A percentile compares a stretch with the other conserved stretches of the same genome.
Conservation (phyloP, 2,888 invertebrate genomes). For the Drosophila seclusa region DNA sequence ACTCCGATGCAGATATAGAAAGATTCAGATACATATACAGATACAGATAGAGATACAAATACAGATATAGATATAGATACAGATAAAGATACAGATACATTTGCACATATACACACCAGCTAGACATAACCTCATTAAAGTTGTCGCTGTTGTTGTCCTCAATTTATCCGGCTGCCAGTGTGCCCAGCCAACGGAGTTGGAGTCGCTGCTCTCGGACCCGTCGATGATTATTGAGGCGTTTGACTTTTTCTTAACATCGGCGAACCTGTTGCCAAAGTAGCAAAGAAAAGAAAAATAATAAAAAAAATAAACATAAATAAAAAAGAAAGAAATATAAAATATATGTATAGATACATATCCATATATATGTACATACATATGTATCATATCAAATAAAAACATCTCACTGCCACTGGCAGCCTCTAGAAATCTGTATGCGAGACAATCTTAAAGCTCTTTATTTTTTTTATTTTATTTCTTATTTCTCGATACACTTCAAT, state of each 20-base stretch:
- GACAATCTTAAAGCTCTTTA: constrained; percentile 43
- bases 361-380: constrained; percentile 15
- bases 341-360: constrained; percentile 12
- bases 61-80: not conserved
- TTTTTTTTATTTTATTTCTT: constrained; percentile 3
- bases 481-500: constrained; percentile 42
- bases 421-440: constrained; percentile 65
- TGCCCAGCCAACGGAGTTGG: constrained; percentile 24
- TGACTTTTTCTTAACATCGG: constrained; percentile 65
- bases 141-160: constrained; percentile 77
- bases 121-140: constrained; percentile 77
- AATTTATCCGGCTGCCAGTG: constrained; percentile 65
- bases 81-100: constrained; percentile 13
- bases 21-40: not conserved
- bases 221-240: constrained; percentile 76
- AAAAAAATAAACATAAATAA: constrained; percentile 41
- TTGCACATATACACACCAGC: constrained; percentile 42
- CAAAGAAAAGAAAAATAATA: constrained; percentile 42
- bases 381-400: constrained; percentile 36
- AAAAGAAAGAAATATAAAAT: constrained; percentile 25
- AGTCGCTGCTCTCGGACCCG: constrained; percentile 39
- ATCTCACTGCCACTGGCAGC: constrained; percentile 42
- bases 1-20: not conserved
- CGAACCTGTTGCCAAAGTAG: constrained; percentile 73
- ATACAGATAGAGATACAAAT: not conserved